Evolutionary conservation across 2,797 vertebrate species (phyloP).

Genomic region (Phalloptychus januarius): DNA sequence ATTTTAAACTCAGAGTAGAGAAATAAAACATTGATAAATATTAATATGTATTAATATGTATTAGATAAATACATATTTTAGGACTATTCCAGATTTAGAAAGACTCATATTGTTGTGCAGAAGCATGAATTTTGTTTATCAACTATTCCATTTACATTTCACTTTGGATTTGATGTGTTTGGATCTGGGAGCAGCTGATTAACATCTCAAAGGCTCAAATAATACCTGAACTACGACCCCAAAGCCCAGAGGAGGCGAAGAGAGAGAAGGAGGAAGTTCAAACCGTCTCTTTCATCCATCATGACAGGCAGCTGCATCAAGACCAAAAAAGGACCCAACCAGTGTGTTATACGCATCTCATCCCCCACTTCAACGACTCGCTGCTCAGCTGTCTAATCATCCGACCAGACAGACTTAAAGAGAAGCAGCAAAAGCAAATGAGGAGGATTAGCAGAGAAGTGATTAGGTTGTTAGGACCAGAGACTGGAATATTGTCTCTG

Average conservation of each 20-base stretch:
- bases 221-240: no score
- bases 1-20: background rate
- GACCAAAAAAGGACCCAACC: no score
- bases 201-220: no score
- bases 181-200: no score
- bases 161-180: background rate
- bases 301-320: background rate
- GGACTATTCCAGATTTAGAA: background rate
- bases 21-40: background rate
- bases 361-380: background rate
- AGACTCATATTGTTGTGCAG: background rate
- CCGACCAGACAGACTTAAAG: background rate
- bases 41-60: background rate
- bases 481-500: background rate
- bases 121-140: background rate
- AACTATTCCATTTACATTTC: background rate
- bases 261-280: no score
- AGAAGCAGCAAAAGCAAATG: background rate
- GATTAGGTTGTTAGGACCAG: no score
- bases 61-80: background rate
- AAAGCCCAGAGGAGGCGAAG: no score
- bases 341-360: background rate
- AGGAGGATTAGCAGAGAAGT: background rate
- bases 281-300: background rate
- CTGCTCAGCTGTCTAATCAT: background rate